These are phyloP conservation scores for Wasmannia auropunctata DNA, from an alignment of 1,140 invertebrate genomes.

Conservation along the genomic window DNA sequence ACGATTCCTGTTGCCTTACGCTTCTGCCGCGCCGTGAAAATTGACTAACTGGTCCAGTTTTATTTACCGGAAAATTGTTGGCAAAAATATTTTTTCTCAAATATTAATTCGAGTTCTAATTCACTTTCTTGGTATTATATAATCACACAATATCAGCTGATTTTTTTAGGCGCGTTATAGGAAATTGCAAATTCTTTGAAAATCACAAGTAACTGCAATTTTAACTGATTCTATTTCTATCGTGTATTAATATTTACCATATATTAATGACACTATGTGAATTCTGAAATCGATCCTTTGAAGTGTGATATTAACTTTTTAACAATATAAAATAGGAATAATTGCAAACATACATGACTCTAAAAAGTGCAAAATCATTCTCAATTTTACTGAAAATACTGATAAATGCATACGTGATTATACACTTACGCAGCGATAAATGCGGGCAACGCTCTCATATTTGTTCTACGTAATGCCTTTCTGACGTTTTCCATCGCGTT, in stretches of 20 bases:
- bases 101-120: background rate
- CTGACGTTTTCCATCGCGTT: background rate
- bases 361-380: background rate
- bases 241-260: background rate
- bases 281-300: background rate
- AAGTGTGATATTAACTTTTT: background rate
- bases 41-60: constrained; percentile 76
- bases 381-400: background rate
- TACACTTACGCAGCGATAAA: background rate
- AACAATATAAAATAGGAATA: background rate
- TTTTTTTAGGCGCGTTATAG: background rate
- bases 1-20: constrained; percentile 75
- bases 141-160: background rate
- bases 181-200: background rate
- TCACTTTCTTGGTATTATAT: background rate
- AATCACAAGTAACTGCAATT: background rate
- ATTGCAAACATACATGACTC: background rate
- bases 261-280: background rate
- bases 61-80: constrained; percentile 59
- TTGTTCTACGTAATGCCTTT: background rate
- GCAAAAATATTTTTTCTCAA: background rate
- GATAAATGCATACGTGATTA: background rate
- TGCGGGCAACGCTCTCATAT: background rate
- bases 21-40: constrained; percentile 66
- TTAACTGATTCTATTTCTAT: background rate